Evolutionary conservation across 2,888 invertebrate species (phyloP), one percentile per base, ranked within the genome.

Genomic region (Dinocampus coccinellae): DNA sequence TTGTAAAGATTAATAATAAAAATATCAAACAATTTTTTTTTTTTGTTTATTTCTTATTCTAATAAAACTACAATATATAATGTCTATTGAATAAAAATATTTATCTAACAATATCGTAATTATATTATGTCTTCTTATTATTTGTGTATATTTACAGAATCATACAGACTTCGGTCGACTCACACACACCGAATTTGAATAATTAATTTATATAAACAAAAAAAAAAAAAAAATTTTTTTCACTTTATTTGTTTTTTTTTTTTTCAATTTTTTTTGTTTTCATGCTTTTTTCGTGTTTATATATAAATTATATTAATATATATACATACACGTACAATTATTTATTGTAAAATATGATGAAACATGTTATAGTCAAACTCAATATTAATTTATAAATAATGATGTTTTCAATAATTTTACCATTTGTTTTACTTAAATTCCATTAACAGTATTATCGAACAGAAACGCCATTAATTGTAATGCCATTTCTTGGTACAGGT

Each of bases 381-480:
- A 42, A 10, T 29, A 39, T 26, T 16, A 47, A 16, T 63, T 47
- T 26, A 63, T 63, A 63, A 63, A 63, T 63, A 57, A 57, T 57
- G 39, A 62, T 42, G 42, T n/a, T 42, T 42, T 42, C n/a, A 42
- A 42, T 42, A 62, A 62, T 36, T 62, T 1, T 24, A 9, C 13
- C 47, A 13, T 47, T 26, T 11, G 6, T 62, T 3, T 22, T n/a
- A n/a, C n/a, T 22, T 20, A 11, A 4, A 4, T 55, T 58, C 16
- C 24, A 57, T 36, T 36, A 9, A 26, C 13, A 33, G 7, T 33
- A 22, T 71, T 67, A 72, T 72, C 71, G 71, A 63, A 96, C 95
- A 47, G 95, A 93, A 60, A 96, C 95, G 9, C 96, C 96, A 84
- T 96, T 96, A 80, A 96, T 96, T 57, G 96, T 96, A 81, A 96